Conservation (phyloP, 2,797 vertebrate species). For the Malurus leucopterus region DNA sequence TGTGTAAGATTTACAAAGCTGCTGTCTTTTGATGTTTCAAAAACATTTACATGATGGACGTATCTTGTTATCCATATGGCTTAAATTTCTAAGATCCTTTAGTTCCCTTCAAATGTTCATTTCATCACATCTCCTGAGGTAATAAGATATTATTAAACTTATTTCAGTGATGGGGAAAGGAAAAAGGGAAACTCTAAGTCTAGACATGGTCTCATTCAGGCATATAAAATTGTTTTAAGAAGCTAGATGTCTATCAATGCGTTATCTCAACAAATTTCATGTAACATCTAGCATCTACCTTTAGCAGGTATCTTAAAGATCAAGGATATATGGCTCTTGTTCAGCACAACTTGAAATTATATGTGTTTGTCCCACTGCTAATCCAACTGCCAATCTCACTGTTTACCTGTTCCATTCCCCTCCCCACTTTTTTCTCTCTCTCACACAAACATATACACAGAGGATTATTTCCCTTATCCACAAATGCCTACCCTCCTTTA, state of each 20-base stretch:
- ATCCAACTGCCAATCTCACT: background rate
- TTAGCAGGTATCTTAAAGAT: background rate
- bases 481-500: background rate
- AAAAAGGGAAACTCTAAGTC: background rate
- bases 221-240: background rate
- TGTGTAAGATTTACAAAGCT: background rate
- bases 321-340: background rate
- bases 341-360: background rate
- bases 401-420: rapidly evolving
- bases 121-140: background rate
- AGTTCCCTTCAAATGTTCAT: background rate
- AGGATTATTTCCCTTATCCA: background rate
- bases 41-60: background rate
- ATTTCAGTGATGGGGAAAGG: background rate
- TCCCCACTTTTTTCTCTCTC: background rate
- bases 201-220: background rate
- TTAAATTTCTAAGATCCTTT: background rate
- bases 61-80: background rate
- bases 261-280: background rate
- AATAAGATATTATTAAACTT: background rate
- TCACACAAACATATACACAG: rapidly evolving
- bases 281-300: background rate
- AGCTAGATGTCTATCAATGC: background rate
- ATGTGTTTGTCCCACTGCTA: background rate
- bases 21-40: constrained; percentile 8